A percentile compares a stretch with the other conserved stretches of the same genome.
Conservation (phyloP, 1,140 invertebrate species). For the Sogatella furcifera region DNA sequence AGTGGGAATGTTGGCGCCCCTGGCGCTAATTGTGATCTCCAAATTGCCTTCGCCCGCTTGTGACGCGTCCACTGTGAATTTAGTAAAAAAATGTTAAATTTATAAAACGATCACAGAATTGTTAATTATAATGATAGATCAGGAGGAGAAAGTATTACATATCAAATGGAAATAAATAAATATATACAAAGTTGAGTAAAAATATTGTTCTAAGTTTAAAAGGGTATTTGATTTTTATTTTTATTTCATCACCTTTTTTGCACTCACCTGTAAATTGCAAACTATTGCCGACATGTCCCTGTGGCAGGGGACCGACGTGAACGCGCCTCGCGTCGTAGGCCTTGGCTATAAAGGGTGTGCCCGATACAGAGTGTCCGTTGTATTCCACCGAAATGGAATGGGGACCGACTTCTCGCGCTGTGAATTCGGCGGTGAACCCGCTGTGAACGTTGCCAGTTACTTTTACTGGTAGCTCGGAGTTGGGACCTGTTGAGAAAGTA, state of each 20-base stretch:
- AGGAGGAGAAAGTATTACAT: no score
- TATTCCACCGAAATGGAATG: constrained; percentile 85
- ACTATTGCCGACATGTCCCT: constrained; percentile 67
- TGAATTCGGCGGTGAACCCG: constrained; percentile 84
- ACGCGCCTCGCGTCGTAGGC: constrained; percentile 87
- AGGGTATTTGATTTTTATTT: no score
- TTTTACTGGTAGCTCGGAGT: constrained; percentile 71
- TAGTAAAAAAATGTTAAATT: no score
- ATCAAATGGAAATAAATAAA: no score
- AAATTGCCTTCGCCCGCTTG: constrained; percentile 96
- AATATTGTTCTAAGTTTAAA: no score
- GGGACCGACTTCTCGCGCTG: constrained; percentile 77
- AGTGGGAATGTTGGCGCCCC: constrained; percentile 89
- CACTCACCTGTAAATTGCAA: constrained; percentile 69
- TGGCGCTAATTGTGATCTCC: constrained; percentile 90
- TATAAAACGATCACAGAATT: no score
- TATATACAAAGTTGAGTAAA: no score
- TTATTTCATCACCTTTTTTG: no score
- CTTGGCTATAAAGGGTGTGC: constrained; percentile 86
- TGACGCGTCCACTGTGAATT: constrained; percentile 73
- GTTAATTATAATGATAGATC: no score
- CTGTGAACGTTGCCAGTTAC: constrained; percentile 78
- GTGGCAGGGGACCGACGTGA: constrained; percentile 70
- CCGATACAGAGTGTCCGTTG: constrained; percentile 78
- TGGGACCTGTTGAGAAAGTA: constrained; percentile 40